Evolutionary conservation across 2,888 invertebrate genomes (phyloP).

Genomic region (Ptychoptera contaminata): DNA sequence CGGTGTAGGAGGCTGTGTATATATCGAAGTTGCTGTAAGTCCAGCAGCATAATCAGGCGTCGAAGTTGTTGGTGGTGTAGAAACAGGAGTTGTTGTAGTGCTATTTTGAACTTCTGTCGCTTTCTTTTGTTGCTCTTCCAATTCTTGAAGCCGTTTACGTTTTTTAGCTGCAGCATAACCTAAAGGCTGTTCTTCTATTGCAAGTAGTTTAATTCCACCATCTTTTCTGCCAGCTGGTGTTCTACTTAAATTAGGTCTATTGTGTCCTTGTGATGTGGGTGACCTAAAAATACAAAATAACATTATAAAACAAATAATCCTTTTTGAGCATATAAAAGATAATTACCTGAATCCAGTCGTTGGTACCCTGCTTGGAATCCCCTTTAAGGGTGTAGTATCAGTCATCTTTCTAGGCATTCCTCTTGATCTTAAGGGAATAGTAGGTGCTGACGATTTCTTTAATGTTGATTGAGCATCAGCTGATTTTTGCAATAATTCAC

Average conservation of each 20-base stretch:
- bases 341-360: slow-evolving; percentile 41
- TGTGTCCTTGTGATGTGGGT: slow-evolving; percentile 28
- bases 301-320: not conserved
- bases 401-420: slow-evolving; percentile 95
- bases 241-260: slow-evolving; percentile 38
- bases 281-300: slow-evolving; percentile 11
- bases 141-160: slow-evolving; percentile 62
- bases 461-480: slow-evolving; percentile 76
- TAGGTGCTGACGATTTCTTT: slow-evolving; percentile 76
- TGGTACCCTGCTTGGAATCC: slow-evolving; percentile 71
- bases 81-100: slow-evolving; percentile 21
- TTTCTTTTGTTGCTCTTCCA: slow-evolving; percentile 49
- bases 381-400: slow-evolving; percentile 85
- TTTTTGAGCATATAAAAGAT: slow-evolving; percentile 15
- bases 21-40: slow-evolving; percentile 40
- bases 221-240: slow-evolving; percentile 60
- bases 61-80: slow-evolving; percentile 21
- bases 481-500: slow-evolving; percentile 82
- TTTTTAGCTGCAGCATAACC: slow-evolving; percentile 76
- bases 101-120: slow-evolving; percentile 34
- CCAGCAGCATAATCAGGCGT: slow-evolving; percentile 79
- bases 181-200: slow-evolving; percentile 84
- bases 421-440: slow-evolving; percentile 71
- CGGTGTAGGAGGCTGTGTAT: slow-evolving; percentile 32
- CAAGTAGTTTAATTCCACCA: slow-evolving; percentile 85